Conservation (phyloP, 2,888 invertebrate species). For the Carpatolechia fugitivella region DNA sequence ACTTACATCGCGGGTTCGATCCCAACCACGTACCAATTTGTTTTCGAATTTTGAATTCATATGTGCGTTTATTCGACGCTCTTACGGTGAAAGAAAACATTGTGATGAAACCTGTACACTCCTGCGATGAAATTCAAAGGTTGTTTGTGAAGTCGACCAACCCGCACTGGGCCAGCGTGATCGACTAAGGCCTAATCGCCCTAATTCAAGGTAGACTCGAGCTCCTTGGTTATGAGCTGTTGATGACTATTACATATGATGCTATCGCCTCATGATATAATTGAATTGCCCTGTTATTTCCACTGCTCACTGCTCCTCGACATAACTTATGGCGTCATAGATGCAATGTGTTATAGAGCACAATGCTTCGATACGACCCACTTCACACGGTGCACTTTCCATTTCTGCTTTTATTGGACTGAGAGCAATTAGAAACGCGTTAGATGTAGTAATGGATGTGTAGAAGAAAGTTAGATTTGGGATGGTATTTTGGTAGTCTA, state of each 20-base stretch:
- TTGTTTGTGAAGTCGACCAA: too few relatives aligned
- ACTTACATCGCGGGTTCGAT: too few relatives aligned
- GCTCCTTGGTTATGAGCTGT: too few relatives aligned
- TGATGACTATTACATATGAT: not conserved
- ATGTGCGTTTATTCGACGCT: too few relatives aligned
- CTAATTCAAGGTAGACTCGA: too few relatives aligned
- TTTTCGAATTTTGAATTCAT: too few relatives aligned
- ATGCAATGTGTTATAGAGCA: conserved; percentile 9
- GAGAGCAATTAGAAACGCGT: conserved; percentile 42
- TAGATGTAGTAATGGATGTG: conserved; percentile 36
- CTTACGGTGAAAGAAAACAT: too few relatives aligned
- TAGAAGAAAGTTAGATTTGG: conserved; percentile 45
- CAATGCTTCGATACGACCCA: conserved; percentile 35
- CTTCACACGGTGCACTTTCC: conserved; percentile 47
- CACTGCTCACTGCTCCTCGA: conserved; percentile 21
- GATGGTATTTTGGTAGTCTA: conserved; percentile 16
- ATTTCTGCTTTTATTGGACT: conserved; percentile 39
- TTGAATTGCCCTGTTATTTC: not conserved
- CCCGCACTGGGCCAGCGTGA: too few relatives aligned
- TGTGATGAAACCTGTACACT: too few relatives aligned
- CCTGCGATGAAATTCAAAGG: too few relatives aligned
- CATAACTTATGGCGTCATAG: conserved; percentile 22
- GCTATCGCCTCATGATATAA: not conserved
- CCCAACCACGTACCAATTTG: too few relatives aligned
- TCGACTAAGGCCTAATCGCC: too few relatives aligned